Evolutionary conservation across 2,888 invertebrate species (phyloP).

Genomic region (Alloplasta piceator): DNA sequence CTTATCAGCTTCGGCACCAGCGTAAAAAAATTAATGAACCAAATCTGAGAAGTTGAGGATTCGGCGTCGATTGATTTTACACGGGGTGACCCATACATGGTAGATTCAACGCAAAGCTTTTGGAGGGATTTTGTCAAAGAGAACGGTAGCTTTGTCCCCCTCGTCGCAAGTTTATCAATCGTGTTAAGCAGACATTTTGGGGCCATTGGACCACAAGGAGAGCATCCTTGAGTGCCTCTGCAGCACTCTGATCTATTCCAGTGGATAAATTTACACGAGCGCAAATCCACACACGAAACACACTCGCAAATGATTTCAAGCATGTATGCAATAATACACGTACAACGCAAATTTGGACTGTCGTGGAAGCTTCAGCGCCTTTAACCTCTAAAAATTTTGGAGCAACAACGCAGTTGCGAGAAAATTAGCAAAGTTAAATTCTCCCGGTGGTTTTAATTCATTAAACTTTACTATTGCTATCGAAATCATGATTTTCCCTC

Average conservation of each 20-base stretch:
- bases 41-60: too few species aligned
- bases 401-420: slow-evolving; percentile 10
- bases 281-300: neutral
- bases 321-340: neutral
- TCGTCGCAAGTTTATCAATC: slow-evolving; percentile 60
- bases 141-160: slow-evolving; percentile 46
- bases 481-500: slow-evolving; percentile 29
- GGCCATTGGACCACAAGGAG: slow-evolving; percentile 19
- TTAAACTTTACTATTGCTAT: slow-evolving; percentile 36
- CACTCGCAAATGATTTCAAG: neutral
- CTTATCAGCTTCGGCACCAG: too few species aligned
- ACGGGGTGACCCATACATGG: too few species aligned
- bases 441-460: neutral
- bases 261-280: neutral
- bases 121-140: slow-evolving; percentile 30
- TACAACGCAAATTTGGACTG: slow-evolving; percentile 1
- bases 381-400: slow-evolving; percentile 12
- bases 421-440: slow-evolving; percentile 42
- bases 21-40: too few species aligned
- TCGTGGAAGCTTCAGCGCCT: slow-evolving; percentile 2
- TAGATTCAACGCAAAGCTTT: neutral
- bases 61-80: too few species aligned
- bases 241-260: slow-evolving; percentile 1
- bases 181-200: slow-evolving; percentile 44
- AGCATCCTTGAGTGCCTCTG: slow-evolving; percentile 4